Conservation (phyloP, 2,888 invertebrate genomes). For the Diarsia mendica region DNA sequence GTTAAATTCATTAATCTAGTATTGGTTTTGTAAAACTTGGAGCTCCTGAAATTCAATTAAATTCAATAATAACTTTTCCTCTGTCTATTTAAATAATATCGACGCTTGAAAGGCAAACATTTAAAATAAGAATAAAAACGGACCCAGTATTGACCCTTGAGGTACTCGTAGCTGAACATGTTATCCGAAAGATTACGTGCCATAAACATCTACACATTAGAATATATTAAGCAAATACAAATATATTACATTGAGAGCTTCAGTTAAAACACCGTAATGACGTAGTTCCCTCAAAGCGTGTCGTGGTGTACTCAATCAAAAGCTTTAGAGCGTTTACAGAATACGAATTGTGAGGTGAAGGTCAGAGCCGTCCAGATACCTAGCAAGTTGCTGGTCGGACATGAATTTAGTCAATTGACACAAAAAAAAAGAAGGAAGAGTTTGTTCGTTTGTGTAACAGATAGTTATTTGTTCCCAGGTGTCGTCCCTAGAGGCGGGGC, state of each 20-base stretch:
- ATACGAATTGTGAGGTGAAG: background rate
- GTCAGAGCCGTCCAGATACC: background rate
- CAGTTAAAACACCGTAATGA: background rate
- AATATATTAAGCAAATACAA: background rate
- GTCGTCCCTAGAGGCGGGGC: constrained; percentile 84
- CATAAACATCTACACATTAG: background rate
- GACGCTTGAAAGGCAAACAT: too few relatives aligned
- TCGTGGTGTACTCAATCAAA: background rate
- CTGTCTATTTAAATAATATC: background rate
- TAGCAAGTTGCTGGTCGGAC: background rate
- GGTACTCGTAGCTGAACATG: background rate
- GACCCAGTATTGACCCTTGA: background rate
- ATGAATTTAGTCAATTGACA: background rate
- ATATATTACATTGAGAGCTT: background rate
- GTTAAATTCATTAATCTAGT: background rate
- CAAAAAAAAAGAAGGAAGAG: too few relatives aligned
- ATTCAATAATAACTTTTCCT: background rate
- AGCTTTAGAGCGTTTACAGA: background rate
- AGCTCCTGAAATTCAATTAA: background rate
- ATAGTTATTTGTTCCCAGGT: constrained; percentile 72
- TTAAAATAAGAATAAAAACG: background rate
- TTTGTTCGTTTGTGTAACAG: background rate
- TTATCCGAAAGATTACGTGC: background rate
- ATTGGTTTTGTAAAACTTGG: background rate
- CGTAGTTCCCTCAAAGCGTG: background rate